These are phyloP conservation scores for Drosophila sproati DNA, from an alignment of 1,140 invertebrate genomes.

Conservation along the genomic window DNA sequence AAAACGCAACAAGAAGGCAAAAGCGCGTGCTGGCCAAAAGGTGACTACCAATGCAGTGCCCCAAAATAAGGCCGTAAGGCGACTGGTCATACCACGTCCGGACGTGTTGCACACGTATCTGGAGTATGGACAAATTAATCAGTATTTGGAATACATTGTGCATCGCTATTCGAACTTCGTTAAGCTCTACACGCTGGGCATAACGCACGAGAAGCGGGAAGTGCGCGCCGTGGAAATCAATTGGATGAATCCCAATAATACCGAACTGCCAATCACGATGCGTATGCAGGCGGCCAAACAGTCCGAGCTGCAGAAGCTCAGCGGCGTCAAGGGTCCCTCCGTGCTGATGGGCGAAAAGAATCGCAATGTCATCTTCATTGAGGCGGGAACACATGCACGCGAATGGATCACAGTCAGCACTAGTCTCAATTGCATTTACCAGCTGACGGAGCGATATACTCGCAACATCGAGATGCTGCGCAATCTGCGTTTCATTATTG, in stretches of 20 bases:
- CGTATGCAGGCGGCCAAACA: conserved; percentile 44
- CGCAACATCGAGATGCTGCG: conserved; percentile 85
- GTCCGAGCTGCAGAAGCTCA: neutral
- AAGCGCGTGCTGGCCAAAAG: conserved; percentile 5
- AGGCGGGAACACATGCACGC: conserved; percentile 87
- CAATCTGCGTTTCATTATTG: conserved; percentile 87
- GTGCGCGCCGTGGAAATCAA: conserved; percentile 86
- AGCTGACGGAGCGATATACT: conserved; percentile 85
- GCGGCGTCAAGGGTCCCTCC: conserved; percentile 30
- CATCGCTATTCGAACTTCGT: conserved; percentile 85
- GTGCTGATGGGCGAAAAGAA: conserved; percentile 32
- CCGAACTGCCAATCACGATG: conserved; percentile 38
- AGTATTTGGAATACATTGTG: conserved; percentile 84
- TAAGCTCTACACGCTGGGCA: conserved; percentile 85
- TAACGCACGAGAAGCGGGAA: conserved; percentile 86
- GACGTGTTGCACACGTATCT: conserved; percentile 76
- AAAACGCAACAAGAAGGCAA: conserved; percentile 53
- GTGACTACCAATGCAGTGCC: conserved; percentile 2
- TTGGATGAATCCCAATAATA: conserved; percentile 72
- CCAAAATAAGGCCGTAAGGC: conserved; percentile 11
- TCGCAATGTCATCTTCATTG: conserved; percentile 84
- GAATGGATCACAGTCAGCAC: conserved; percentile 89
- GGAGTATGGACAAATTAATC: conserved; percentile 75
- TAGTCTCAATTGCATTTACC: conserved; percentile 88
- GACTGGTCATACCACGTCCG: conserved; percentile 60